Percentiles rank a stretch among this genome's conserved stretches.
phyloP scores from a whole-genome alignment of 2,888 invertebrate species.

The Cistogaster globosa region DNA sequence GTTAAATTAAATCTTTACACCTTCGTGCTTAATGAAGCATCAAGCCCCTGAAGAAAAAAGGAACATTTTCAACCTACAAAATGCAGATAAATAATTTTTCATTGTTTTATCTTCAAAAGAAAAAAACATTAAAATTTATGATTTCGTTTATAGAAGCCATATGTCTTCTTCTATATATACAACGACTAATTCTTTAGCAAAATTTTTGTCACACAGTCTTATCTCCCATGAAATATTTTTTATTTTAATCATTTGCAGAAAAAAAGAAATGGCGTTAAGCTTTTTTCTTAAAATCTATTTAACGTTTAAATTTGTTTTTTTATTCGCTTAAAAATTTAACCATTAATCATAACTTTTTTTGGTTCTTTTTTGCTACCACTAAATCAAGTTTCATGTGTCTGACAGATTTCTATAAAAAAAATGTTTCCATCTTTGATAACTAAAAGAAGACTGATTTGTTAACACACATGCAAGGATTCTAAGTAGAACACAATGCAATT shows the following conservation, averaged over 20 bases:
- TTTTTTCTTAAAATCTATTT: no score
- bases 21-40: slow-evolving; percentile 63
- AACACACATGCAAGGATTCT: slow-evolving; percentile 12
- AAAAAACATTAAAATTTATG: slow-evolving; percentile 21
- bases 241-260: no score
- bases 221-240: no score
- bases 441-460: slow-evolving; percentile 54
- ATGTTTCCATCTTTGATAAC: background rate
- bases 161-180: no score
- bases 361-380: no score
- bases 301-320: no score
- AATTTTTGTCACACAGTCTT: background rate
- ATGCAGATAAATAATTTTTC: slow-evolving; percentile 14
- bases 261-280: no score
- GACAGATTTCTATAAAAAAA: slow-evolving; percentile 58
- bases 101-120: background rate
- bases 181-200: background rate
- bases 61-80: background rate
- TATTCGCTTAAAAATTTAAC: no score
- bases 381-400: no score
- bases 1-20: slow-evolving; percentile 53
- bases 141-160: background rate
- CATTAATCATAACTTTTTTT: no score
- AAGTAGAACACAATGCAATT: background rate
- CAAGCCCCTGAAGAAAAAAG: slow-evolving; percentile 32